Base-by-base conservation (phyloP, 2,888 invertebrate species). In the Coecobrya sp. region DNA sequence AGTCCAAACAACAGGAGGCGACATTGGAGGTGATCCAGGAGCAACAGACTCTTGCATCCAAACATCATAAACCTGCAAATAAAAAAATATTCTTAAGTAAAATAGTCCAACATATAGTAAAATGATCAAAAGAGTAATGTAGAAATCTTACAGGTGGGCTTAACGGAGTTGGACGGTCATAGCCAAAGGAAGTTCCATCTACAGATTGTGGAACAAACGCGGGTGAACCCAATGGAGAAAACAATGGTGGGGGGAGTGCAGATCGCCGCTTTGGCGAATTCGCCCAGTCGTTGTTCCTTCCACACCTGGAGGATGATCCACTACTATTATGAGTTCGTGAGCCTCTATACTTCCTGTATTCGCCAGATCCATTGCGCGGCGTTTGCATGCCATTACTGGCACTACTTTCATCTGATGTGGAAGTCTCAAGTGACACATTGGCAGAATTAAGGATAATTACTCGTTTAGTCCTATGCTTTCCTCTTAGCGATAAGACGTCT, bases 401-500 rank as follows among this genome's bases (percentile, higher is more conserved):
- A 25, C 70, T 59, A 22, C 86, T 86, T 36, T 93, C 91, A 45
- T 92, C 91, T 4, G 89, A 92, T 10, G 70, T 30, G 10, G 93
- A 86, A 45, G 68, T 70, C 22, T 91, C 93, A 16, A 82, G 13
- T 10, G 59, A 11, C 25, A 19, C 90, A 96, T 96, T 94, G 96
- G 96, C 11, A 97, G 95, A 22, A 96, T 95, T 73, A 96, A 95
- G 49, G 3, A 91, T 52, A 4, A 91, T 49, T 0, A 96, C 95
- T 16, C 96, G 95, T 87, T 96, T 96, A 92, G 95, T 91, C 52
- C 93, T 93, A 19, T 96, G 95, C 70, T 95, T 96, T 95, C 96
- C 96, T 13, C 95, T 95, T 13, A 96, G 94, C n/a, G 95, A 95
- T 4, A 96, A 96, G 1, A 97, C 96, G 93, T 97, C 96, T 10